A percentile compares a stretch with the other conserved stretches of the same genome.
Evolutionary conservation across 2,888 invertebrate genomes (phyloP).

Genomic region (Apodemia mormo): DNA sequence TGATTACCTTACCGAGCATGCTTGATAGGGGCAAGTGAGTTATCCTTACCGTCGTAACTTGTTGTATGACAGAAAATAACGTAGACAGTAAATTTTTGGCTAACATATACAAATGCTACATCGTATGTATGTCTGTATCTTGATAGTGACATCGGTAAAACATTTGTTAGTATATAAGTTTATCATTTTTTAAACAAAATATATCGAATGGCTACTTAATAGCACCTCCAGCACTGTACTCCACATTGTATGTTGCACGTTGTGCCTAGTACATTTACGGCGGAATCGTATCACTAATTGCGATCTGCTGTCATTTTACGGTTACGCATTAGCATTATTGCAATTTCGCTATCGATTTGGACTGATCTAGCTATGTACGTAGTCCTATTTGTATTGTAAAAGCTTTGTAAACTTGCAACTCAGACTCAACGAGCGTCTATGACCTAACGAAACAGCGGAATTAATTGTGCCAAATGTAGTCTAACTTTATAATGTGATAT

Average conservation of each 20-base stretch:
- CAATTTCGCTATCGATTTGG: constrained; percentile 55
- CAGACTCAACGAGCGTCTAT: constrained; percentile 4
- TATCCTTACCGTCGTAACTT: no score
- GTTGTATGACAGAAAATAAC: no score
- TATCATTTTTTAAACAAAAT: neutral
- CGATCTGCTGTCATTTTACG: constrained; percentile 78
- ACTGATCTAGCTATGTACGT: constrained; percentile 47
- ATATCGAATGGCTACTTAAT: constrained; percentile 41
- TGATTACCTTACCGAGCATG: no score
- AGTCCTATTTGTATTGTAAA: constrained; percentile 30
- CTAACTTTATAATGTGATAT: neutral
- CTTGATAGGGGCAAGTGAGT: no score
- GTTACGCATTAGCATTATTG: constrained; percentile 76
- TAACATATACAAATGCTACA: no score
- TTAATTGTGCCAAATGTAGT: neutral
- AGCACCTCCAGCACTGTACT: constrained; percentile 35
- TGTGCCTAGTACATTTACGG: constrained; percentile 47
- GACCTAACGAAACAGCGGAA: constrained; percentile 7
- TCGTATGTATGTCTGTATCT: no score
- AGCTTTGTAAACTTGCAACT: constrained; percentile 28
- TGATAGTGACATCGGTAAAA: no score
- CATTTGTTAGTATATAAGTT: no score
- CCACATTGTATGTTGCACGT: constrained; percentile 54
- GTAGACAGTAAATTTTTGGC: no score
- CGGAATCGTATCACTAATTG: constrained; percentile 68